phyloP scores from a whole-genome alignment of 2,888 invertebrate species.

The Eretmocerus hayati region DNA sequence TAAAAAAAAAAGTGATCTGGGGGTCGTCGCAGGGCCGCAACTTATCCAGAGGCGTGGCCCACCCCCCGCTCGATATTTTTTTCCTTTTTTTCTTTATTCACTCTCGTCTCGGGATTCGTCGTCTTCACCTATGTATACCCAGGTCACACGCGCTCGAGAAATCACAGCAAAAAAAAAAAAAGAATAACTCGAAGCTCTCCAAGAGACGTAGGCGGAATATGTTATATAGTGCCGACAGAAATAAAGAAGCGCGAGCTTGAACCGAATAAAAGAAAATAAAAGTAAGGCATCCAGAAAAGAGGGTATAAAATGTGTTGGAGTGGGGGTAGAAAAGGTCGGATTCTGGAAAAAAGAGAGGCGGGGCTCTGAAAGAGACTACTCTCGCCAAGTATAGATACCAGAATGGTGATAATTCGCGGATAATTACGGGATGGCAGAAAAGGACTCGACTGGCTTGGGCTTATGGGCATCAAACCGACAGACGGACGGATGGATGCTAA shows the following conservation, averaged over 20 bases:
- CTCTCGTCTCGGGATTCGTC: not conserved
- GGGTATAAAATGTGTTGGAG: not conserved
- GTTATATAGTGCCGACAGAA: too few species aligned
- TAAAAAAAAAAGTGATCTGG: too few species aligned
- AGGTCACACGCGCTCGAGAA: not conserved
- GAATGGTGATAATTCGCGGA: constrained; percentile 13
- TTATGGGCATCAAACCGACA: too few species aligned
- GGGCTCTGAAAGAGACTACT: constrained; percentile 9
- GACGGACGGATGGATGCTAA: too few species aligned
- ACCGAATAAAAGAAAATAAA: constrained; percentile 1
- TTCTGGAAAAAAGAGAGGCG: not conserved
- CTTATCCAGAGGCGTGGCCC: too few species aligned
- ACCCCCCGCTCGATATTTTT: too few species aligned
- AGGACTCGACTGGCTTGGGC: not conserved
- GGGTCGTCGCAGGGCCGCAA: too few species aligned
- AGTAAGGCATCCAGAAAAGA: too few species aligned
- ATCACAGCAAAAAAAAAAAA: not conserved
- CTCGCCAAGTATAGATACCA: constrained; percentile 3
- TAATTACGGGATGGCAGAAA: constrained; percentile 7
- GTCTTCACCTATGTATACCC: not conserved
- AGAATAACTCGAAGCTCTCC: too few species aligned
- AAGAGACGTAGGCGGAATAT: too few species aligned
- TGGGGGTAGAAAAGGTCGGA: not conserved
- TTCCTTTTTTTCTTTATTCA: too few species aligned
- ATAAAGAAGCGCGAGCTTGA: constrained; percentile 8